phyloP scores from a whole-genome alignment of 2,888 invertebrate genomes.

The Lysandra coridon region DNA sequence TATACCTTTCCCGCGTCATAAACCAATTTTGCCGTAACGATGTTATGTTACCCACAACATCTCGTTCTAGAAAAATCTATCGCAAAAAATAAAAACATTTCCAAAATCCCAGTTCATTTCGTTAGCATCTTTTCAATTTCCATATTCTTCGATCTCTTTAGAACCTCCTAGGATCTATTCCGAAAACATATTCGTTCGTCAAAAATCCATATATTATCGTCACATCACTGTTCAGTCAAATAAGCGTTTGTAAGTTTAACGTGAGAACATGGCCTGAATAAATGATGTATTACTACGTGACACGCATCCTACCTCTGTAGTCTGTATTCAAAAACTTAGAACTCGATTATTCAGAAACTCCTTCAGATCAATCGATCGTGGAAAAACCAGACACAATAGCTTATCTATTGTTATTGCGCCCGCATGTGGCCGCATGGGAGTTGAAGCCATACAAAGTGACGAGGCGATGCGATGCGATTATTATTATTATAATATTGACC shows the following conservation, averaged over 20 bases:
- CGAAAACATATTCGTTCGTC: neutral
- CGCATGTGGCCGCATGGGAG: too few species aligned
- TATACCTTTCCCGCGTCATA: too few species aligned
- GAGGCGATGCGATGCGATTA: too few species aligned
- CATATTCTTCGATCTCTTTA: neutral
- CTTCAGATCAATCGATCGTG: too few species aligned
- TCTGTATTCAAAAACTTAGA: neutral
- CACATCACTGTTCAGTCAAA: slow-evolving; percentile 5
- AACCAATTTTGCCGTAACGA: too few species aligned
- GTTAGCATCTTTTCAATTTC: neutral
- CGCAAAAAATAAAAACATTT: too few species aligned
- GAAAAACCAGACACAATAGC: too few species aligned
- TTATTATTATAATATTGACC: too few species aligned
- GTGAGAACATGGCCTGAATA: neutral
- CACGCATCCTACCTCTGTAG: neutral
- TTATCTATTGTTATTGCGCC: too few species aligned
- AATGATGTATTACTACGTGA: neutral
- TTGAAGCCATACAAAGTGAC: too few species aligned
- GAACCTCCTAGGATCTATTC: neutral
- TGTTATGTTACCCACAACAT: too few species aligned
- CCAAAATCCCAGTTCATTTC: neutral
- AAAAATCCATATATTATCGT: neutral
- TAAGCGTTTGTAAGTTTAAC: slow-evolving; percentile 16
- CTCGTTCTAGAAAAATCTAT: too few species aligned
- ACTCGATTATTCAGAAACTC: neutral